These are phyloP conservation scores for Tenthredo distinguenda DNA, from an alignment of 2,888 invertebrate genomes.

Conservation along the genomic window DNA sequence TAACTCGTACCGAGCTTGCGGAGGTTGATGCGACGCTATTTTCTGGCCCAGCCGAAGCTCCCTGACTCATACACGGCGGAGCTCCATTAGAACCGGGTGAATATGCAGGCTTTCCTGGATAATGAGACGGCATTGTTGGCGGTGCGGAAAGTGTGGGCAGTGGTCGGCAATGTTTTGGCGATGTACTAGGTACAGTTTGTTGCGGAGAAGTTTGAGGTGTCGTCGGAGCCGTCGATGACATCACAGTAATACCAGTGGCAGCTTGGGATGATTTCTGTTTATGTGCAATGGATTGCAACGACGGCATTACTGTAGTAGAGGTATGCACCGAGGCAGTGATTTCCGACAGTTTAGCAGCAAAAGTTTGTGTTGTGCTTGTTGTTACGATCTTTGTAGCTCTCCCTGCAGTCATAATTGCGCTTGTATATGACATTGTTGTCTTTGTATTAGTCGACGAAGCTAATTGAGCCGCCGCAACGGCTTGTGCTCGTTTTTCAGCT, in stretches of 20 bases:
- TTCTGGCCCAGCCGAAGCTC: conserved; percentile 66
- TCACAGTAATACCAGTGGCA: conserved; percentile 60
- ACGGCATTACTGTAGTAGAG: conserved; percentile 65
- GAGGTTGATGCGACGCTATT: conserved; percentile 62
- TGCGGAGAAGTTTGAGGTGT: conserved; percentile 69
- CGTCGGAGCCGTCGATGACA: conserved; percentile 59
- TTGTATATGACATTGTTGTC: conserved; percentile 81
- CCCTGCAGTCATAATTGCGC: conserved; percentile 81
- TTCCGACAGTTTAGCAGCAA: conserved; percentile 87
- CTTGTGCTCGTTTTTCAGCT: conserved; percentile 79
- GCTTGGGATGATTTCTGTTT: conserved; percentile 68
- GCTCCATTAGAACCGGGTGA: conserved; percentile 72
- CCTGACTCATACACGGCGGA: conserved; percentile 60
- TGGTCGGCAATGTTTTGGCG: conserved; percentile 76
- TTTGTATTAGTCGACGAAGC: conserved; percentile 79
- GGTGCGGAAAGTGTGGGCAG: conserved; percentile 73
- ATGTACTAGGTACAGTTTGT: conserved; percentile 70
- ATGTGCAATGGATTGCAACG: conserved; percentile 66
- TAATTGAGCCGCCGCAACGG: conserved; percentile 75
- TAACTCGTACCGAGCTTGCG: conserved; percentile 68
- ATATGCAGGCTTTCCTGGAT: conserved; percentile 68
- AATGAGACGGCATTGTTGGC: conserved; percentile 70
- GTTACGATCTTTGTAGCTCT: conserved; percentile 78
- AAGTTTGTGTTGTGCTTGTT: conserved; percentile 84
- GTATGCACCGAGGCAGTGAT: conserved; percentile 74